Percentiles rank a stretch among this genome's conserved stretches.
These are phyloP conservation scores for Micromys minutus DNA, from an alignment of 2,113 vertebrate species.

Conservation along the genomic window DNA sequence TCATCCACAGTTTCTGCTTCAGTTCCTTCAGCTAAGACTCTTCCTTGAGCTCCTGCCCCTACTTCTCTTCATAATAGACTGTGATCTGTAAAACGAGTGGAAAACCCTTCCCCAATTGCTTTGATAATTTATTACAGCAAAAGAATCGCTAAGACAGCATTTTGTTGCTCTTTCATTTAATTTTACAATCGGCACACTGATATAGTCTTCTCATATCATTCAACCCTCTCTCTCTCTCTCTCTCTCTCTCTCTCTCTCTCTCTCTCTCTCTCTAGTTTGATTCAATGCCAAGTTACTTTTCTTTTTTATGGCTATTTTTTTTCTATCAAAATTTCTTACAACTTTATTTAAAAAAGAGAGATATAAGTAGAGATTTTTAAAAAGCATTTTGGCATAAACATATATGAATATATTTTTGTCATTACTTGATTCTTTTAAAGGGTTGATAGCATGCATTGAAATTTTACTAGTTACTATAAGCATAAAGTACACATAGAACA, in stretches of 20 bases:
- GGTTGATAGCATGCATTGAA: too few species aligned
- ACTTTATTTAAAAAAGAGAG: too few species aligned
- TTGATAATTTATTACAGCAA: neutral
- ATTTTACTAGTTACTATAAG: too few species aligned
- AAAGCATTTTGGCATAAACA: too few species aligned
- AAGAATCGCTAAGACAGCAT: neutral
- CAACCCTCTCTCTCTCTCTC: neutral
- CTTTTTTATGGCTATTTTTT: too few species aligned
- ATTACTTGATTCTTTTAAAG: too few species aligned
- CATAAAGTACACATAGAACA: too few species aligned
- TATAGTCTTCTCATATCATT: neutral
- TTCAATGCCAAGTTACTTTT: too few species aligned
- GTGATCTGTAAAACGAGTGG: neutral
- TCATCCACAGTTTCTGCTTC: neutral
- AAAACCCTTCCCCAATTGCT: neutral
- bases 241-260: too few species aligned
- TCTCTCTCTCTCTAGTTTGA: neutral
- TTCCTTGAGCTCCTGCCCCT: neutral
- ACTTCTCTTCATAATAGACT: neutral
- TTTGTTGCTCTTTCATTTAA: neutral
- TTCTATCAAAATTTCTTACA: too few species aligned
- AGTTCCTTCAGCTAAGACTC: neutral
- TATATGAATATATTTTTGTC: too few species aligned
- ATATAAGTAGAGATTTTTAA: too few species aligned
- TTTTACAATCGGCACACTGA: neutral